Percentiles rank a stretch among this genome's conserved stretches.
Evolutionary conservation across 2,888 invertebrate species (phyloP).

Genomic region (Ormia ochracea): DNA sequence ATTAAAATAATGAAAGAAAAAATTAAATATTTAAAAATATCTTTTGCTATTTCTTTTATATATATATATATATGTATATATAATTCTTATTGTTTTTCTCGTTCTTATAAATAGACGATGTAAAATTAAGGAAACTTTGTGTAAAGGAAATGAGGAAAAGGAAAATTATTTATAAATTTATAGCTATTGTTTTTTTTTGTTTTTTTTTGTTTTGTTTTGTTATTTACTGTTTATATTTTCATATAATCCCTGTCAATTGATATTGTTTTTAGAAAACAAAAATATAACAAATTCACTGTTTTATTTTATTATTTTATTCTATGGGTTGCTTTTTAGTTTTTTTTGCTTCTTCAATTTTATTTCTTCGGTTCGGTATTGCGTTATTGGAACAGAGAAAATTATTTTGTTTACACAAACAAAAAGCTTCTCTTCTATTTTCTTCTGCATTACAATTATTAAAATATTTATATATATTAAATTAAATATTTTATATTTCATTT

Average conservation of each 20-base stretch:
- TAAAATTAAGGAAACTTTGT: conserved; percentile 1
- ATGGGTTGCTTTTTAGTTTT: conserved; percentile 32
- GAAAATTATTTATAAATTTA: conserved; percentile 31
- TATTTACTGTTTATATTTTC: conserved; percentile 59
- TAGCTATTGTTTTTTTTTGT: conserved; percentile 48
- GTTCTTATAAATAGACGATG: background rate
- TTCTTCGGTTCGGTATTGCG: conserved; percentile 7
- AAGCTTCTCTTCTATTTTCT: background rate
- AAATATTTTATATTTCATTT: conserved; percentile 27
- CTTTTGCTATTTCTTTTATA: conserved; percentile 23
- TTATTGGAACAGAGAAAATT: conserved; percentile 18
- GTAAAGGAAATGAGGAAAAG: conserved; percentile 17
- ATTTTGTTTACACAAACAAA: background rate
- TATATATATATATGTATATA: too few species aligned
- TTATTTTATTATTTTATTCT: conserved; percentile 49
- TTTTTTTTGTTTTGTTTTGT: too few species aligned
- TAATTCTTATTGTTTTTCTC: conserved; percentile 2
- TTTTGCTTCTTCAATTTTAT: background rate
- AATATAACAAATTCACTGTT: conserved; percentile 62
- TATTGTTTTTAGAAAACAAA: conserved; percentile 64
- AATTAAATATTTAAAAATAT: background rate
- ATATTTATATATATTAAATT: conserved; percentile 21
- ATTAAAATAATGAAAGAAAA: background rate
- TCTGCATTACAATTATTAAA: conserved; percentile 11
- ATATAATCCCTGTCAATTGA: conserved; percentile 73